phyloP scores from a whole-genome alignment of 2,113 vertebrate genomes.

The Heterocephalus glaber region DNA sequence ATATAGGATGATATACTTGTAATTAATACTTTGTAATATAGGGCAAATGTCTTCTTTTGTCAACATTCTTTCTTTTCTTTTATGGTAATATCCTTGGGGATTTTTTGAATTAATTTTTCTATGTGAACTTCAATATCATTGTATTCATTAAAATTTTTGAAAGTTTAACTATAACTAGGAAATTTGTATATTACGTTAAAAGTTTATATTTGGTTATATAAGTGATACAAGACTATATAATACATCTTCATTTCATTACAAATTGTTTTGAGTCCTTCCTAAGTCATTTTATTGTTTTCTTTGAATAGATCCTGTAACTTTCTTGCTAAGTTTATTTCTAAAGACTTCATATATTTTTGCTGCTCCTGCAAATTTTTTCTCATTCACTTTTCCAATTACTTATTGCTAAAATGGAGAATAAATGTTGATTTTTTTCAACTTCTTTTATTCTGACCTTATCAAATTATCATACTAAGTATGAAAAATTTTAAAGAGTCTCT shows the following conservation, averaged over 20 bases:
- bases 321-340: constrained; percentile 11
- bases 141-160: not conserved
- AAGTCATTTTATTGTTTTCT: not conserved
- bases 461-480: not conserved
- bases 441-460: not conserved
- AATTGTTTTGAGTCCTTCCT: not conserved
- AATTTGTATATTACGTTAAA: not conserved
- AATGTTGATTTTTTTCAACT: not conserved
- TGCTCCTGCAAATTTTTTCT: not conserved
- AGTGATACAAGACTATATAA: not conserved
- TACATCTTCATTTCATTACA: not conserved
- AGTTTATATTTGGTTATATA: not conserved
- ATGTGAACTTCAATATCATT: not conserved
- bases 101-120: not conserved
- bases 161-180: not conserved
- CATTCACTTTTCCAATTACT: not conserved
- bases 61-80: not conserved
- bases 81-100: not conserved
- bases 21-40: not conserved
- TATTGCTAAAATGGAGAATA: not conserved
- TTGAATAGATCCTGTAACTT: not conserved
- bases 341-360: not conserved
- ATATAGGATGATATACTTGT: too few relatives aligned
- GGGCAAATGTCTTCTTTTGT: not conserved
- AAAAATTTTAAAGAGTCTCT: not conserved